Percentiles rank a stretch among this genome's conserved stretches.
These are phyloP conservation scores for Clepsis dumicolana DNA, from an alignment of 2,888 invertebrate genomes.

Conservation along the genomic window DNA sequence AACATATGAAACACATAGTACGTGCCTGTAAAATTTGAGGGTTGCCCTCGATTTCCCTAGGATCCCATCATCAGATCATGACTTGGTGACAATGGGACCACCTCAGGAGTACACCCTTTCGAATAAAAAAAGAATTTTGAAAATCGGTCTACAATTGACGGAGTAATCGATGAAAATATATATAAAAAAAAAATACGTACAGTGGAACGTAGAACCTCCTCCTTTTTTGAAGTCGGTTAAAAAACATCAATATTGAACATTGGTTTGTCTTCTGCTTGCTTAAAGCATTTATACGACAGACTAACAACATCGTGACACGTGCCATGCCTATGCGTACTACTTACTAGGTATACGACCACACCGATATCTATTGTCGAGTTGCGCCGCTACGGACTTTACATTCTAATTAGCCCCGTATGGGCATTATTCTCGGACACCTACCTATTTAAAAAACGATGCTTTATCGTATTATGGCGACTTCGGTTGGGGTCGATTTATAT, in stretches of 20 bases:
- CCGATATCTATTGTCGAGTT: constrained; percentile 28
- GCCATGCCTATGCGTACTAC: constrained; percentile 56
- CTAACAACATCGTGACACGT: constrained; percentile 63
- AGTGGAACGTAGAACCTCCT: too few relatives aligned
- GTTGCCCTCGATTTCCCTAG: too few relatives aligned
- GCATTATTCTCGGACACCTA: constrained; percentile 55
- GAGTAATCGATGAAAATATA: too few relatives aligned
- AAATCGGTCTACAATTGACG: too few relatives aligned
- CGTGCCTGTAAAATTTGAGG: too few relatives aligned
- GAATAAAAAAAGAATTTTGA: too few relatives aligned
- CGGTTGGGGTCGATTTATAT: neutral
- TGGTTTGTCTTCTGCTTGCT: neutral
- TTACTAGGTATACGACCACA: constrained; percentile 46
- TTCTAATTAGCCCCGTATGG: constrained; percentile 70
- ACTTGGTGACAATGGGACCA: too few relatives aligned
- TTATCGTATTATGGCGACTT: constrained; percentile 43
- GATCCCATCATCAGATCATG: too few relatives aligned
- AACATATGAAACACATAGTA: too few relatives aligned
- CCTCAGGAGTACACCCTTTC: too few relatives aligned
- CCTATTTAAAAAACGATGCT: constrained; percentile 49
- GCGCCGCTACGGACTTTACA: constrained; percentile 61
- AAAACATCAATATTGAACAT: neutral
- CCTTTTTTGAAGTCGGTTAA: too few relatives aligned
- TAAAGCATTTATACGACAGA: constrained; percentile 5
- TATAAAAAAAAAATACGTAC: too few relatives aligned